Conservation (phyloP, 1,140 invertebrate genomes). For the Pissodes strobi region DNA sequence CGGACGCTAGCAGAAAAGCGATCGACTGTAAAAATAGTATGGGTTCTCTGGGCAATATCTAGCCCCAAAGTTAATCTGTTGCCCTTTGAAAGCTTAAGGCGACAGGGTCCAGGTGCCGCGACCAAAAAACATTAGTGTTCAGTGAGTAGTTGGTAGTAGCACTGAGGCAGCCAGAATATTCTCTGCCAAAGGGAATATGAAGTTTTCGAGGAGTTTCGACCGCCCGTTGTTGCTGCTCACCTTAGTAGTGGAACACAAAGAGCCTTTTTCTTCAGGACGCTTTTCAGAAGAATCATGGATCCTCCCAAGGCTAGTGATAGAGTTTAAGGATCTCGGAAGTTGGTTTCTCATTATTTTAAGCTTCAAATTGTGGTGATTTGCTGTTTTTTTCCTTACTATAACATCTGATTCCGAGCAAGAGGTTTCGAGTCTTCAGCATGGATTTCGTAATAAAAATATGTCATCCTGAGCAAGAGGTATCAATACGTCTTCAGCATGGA, state of each 20-base stretch:
- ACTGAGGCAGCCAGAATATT: not conserved
- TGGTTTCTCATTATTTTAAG: not conserved
- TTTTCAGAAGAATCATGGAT: not conserved
- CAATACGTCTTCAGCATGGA: no score
- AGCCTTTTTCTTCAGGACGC: not conserved
- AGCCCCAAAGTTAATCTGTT: slow-evolving; percentile 15
- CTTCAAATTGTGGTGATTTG: not conserved
- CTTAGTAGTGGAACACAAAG: no score
- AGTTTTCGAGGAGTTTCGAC: no score
- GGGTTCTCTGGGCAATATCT: slow-evolving; percentile 63
- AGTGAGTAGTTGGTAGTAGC: not conserved
- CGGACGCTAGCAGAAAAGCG: slow-evolving; percentile 69
- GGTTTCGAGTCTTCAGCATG: no score
- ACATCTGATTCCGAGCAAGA: no score
- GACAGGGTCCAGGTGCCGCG: not conserved
- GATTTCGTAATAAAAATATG: no score
- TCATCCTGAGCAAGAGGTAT: no score
- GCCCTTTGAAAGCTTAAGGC: no score
- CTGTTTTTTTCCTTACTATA: no score
- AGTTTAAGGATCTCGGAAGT: not conserved
- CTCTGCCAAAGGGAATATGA: no score
- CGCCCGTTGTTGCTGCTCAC: no score
- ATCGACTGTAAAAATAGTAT: slow-evolving; percentile 87
- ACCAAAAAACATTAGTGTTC: not conserved
- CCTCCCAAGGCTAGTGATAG: slow-evolving; percentile 13